These are phyloP conservation scores for Carposina sasakii DNA, from an alignment of 1,140 invertebrate genomes.

Conservation along the genomic window DNA sequence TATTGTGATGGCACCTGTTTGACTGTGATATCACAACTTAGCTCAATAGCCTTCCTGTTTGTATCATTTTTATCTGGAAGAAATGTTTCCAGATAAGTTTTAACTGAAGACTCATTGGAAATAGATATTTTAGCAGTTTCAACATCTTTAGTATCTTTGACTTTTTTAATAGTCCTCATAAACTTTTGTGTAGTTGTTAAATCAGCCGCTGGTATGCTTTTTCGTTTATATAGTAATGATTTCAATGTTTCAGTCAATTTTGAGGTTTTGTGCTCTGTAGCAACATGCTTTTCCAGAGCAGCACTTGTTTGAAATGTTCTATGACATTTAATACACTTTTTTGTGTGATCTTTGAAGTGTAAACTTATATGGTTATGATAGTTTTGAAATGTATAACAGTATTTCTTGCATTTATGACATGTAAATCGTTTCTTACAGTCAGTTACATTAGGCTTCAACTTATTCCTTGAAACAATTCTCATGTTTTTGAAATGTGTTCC, in stretches of 20 bases:
- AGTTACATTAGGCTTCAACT: neutral
- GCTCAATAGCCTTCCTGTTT: slow-evolving; percentile 22
- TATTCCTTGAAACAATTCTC: neutral
- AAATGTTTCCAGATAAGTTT: slow-evolving; percentile 56
- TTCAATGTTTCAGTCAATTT: slow-evolving; percentile 53
- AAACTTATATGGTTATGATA: slow-evolving; percentile 48
- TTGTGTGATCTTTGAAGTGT: slow-evolving; percentile 31
- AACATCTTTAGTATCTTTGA: slow-evolving; percentile 1
- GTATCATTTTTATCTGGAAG: slow-evolving; percentile 31
- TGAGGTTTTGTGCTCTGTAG: slow-evolving; percentile 40
- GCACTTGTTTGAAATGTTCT: slow-evolving; percentile 34
- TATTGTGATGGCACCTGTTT: slow-evolving; percentile 11
- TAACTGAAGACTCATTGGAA: slow-evolving; percentile 35
- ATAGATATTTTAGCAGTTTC: slow-evolving; percentile 27
- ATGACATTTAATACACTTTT: slow-evolving; percentile 50
- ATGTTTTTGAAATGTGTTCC: slow-evolving; percentile 6
- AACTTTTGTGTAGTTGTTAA: slow-evolving; percentile 25
- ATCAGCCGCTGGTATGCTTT: slow-evolving; percentile 3
- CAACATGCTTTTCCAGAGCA: slow-evolving; percentile 37
- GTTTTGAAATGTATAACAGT: slow-evolving; percentile 56
- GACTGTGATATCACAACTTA: slow-evolving; percentile 21
- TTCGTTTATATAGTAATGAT: slow-evolving; percentile 42
- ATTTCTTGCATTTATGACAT: slow-evolving; percentile 46
- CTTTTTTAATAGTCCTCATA: slow-evolving; percentile 40
- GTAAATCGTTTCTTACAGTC: slow-evolving; percentile 29